Evolutionary conservation across 2,888 invertebrate genomes (phyloP), one percentile per base, ranked within the genome.

Genomic region (Drosophila falleni): DNA sequence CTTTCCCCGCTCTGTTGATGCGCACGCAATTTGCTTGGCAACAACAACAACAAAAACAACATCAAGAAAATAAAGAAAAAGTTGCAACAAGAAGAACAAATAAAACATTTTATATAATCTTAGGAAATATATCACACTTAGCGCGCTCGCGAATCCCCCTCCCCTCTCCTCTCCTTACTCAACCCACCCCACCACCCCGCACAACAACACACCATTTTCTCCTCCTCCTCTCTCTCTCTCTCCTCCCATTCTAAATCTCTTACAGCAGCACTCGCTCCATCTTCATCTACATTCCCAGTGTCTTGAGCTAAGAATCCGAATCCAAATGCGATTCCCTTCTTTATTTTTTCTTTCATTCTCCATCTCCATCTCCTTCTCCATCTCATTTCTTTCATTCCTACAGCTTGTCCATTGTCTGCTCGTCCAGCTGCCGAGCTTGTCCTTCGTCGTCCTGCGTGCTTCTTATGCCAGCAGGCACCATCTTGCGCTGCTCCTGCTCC

Each of bases 121-220:
- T 89, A 86, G 89, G 90, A 92, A 91, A 92, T 93, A 92, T 92
- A 92, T 92, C 93, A 92, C 92, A 93, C 92, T 93, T 93, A 93
- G 88, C 89, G 87, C 83, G 88, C 80, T 80, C 63, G 80, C 80
- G 70, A 67, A 44, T 53, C 50, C 33, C 63, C 35, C 58, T 8
- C 33, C 63, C 35, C 58, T 8, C 46, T 13, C 51, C 23, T 15
- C n/a, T 19, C 15, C 31, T 26, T 35, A 35, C 23, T 41, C 39
- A 5, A 26, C 15, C 31, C 26, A 35, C 44, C 23, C 50, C 29
- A 2, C 9, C 31, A 35, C 37, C 23, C 50, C 29, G 10, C 9
- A 10, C 37, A 13, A 9, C 53, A 37, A 15, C 26, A 9, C 35
- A 15, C 23, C 44, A 35, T 56, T 11, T 44, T 13, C 35, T 15